phyloP scores from a whole-genome alignment of 92 coral and sea anemone species.

The Virgularia gustaviana region DNA sequence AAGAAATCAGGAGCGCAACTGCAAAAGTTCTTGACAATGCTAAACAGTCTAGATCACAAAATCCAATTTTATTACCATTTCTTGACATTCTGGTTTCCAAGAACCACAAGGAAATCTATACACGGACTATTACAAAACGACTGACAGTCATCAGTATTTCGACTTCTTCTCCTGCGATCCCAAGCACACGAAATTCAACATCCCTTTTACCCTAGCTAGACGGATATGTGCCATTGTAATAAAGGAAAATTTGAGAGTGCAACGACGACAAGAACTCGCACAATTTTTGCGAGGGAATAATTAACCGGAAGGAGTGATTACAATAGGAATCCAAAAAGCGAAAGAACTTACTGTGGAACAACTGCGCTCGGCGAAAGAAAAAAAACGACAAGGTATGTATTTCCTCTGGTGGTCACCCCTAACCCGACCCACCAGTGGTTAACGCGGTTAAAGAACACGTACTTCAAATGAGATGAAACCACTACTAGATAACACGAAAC shows the following conservation, averaged over 20 bases:
- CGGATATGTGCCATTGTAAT: not conserved
- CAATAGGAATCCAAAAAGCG: not conserved
- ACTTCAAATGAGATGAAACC: not conserved
- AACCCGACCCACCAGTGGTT: not conserved
- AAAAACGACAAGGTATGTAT: not conserved
- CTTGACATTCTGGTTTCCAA: too few species aligned
- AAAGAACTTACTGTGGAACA: not conserved
- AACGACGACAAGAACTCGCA: not conserved
- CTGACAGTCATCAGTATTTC: not conserved
- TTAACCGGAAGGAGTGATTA: not conserved
- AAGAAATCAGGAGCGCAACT: too few species aligned
- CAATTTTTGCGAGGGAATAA: not conserved
- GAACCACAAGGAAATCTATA: too few species aligned
- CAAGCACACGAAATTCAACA: not conserved
- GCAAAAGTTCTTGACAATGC: too few species aligned
- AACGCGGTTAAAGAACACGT: not conserved
- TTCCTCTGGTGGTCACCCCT: not conserved
- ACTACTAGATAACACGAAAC: not conserved
- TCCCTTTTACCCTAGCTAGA: not conserved
- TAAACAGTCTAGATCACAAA: too few species aligned
- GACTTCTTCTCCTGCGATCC: not conserved
- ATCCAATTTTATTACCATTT: too few species aligned
- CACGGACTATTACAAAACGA: not conserved
- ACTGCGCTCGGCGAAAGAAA: not conserved
- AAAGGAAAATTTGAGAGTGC: not conserved